Evolutionary conservation across 2,113 vertebrate species (phyloP).

Genomic region (Hemiprocne comata): DNA sequence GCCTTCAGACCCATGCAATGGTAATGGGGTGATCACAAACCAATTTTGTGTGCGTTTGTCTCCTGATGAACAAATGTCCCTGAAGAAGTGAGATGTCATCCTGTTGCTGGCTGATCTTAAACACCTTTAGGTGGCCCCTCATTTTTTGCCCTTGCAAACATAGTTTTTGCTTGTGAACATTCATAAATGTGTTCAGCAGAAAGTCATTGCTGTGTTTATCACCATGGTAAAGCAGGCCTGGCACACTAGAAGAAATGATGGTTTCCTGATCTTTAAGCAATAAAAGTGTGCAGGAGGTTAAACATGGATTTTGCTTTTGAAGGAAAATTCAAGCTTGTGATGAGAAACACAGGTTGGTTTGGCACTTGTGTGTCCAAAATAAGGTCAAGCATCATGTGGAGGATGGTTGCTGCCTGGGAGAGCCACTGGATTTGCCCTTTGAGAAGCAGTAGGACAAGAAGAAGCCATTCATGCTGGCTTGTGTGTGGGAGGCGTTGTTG

Average conservation of each 20-base stretch:
- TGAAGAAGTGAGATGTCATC: neutral
- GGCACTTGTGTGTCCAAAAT: neutral
- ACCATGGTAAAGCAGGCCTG: neutral
- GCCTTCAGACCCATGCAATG: neutral
- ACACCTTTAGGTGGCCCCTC: neutral
- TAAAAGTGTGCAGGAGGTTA: neutral
- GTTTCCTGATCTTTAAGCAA: neutral
- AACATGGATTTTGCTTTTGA: neutral
- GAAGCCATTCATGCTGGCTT: neutral
- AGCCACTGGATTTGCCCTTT: neutral
- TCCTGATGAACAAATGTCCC: neutral
- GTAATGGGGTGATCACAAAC: conserved; percentile 7
- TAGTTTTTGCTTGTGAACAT: rapidly evolving
- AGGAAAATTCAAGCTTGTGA: neutral
- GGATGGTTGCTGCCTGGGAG: neutral
- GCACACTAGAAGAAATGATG: neutral
- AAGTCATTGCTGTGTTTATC: neutral
- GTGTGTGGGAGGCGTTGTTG: neutral
- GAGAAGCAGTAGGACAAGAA: neutral
- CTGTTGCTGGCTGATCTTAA: neutral
- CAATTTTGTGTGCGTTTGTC: neutral
- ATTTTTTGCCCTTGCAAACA: neutral
- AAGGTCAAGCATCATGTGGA: rapidly evolving
- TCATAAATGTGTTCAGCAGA: neutral
- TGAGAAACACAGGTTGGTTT: neutral